Percentiles rank a stretch among this genome's conserved stretches.
Evolutionary conservation across 2,113 vertebrate species (phyloP).

Genomic region (Oxyruncus cristatus): DNA sequence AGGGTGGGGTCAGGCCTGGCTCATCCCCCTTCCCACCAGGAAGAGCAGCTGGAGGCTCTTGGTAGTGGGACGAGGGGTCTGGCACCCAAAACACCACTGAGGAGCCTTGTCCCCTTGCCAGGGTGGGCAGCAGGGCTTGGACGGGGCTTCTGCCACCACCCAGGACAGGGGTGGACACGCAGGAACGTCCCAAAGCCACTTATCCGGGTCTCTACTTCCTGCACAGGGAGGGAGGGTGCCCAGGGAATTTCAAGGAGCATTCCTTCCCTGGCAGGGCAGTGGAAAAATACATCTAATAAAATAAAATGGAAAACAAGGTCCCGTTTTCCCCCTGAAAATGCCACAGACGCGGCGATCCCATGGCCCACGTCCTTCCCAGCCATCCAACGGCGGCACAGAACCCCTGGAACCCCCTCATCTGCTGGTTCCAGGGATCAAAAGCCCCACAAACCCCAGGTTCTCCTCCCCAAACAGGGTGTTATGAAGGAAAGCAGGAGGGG

Average conservation of each 20-base stretch:
- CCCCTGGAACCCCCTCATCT: background rate
- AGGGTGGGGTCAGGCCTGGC: background rate
- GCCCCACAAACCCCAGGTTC: background rate
- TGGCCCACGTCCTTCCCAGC: rapidly evolving
- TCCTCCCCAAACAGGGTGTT: background rate
- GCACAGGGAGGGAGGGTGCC: rapidly evolving
- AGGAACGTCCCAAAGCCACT: background rate
- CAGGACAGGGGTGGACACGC: background rate
- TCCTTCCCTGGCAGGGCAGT: rapidly evolving
- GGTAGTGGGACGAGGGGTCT: background rate
- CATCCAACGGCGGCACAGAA: background rate
- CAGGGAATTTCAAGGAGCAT: conserved; percentile 1
- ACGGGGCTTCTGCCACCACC: background rate
- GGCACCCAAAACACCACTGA: rapidly evolving
- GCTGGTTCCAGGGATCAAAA: background rate
- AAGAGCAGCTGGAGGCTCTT: rapidly evolving
- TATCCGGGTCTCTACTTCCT: background rate
- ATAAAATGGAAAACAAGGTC: background rate
- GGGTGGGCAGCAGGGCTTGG: background rate
- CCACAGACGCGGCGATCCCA: background rate
- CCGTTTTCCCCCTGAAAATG: rapidly evolving
- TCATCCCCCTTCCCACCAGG: background rate
- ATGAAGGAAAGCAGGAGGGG: background rate
- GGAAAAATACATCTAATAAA: background rate
- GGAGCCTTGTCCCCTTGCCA: rapidly evolving